Evolutionary conservation across 2,888 invertebrate species (phyloP), one percentile per base, ranked within the genome.

Genomic region (Andrena praecox): DNA sequence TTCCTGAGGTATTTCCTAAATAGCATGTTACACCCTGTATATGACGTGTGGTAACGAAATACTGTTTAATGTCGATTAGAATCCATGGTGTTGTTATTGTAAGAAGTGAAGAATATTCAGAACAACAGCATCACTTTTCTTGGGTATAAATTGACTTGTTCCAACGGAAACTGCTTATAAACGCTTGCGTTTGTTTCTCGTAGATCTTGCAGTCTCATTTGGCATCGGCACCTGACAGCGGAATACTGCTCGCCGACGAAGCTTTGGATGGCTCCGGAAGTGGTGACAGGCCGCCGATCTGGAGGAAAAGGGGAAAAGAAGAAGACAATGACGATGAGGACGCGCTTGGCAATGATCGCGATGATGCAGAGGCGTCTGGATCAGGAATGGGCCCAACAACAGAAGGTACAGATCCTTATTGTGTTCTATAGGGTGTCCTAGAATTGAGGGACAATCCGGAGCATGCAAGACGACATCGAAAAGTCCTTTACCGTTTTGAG

Each of bases 241-340:
- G 91, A 62, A 91, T 85, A 48, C 85, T 93, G 71, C 90, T 93
- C 48, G 92, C 91, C 48, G 94, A 94, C 87, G 93, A 93, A 76
- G 92, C 92, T 5, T 85, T 92, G 62, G 94, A 93, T 54, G 93
- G 93, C 50, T 94, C 94, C 35, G 94, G 94, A 78, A 94, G 93
- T 76, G 94, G 94, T 6, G 91, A 91, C 74, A 89, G 91, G 50
- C 90, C 92, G 24, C 90, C 92, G 24, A 73, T 74, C 20, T 90
- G 89, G 87, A 85, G 86, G 82, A 89, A 85, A 29, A 85, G 67
- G 24, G 85, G 75, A 20, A 77, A 73, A 59, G 59, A 56, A 52
- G 87, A 84, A 31, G 87, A 86, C 24, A 87, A 85, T 35, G 90
- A 89, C 66, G 87, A 85, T 78, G 90, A 90, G 62, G 92, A 90